Evolutionary conservation across 35 echinoderm and acorn worm genomes (phyloP).

Genomic region (Apostichopus parvimensis): DNA sequence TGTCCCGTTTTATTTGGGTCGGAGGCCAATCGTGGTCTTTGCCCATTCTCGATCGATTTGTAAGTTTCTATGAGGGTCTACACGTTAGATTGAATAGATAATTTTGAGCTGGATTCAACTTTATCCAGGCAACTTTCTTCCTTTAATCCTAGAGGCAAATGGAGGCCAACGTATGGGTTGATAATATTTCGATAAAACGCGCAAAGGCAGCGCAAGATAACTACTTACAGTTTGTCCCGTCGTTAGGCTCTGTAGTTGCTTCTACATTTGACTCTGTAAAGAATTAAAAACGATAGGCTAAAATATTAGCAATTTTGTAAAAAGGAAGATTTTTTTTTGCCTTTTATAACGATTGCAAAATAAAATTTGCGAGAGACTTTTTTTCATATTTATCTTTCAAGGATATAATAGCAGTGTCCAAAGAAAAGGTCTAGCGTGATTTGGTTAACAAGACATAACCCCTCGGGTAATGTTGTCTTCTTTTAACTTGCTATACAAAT

Average conservation of each 20-base stretch:
- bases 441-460: too few relatives aligned
- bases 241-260: background rate
- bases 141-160: background rate
- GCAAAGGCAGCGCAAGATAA: background rate
- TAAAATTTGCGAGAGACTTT: too few relatives aligned
- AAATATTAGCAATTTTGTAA: too few relatives aligned
- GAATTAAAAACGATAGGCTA: background rate
- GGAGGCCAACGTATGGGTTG: background rate
- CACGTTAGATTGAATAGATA: background rate
- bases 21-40: background rate
- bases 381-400: too few relatives aligned
- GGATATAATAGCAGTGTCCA: too few relatives aligned
- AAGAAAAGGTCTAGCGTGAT: too few relatives aligned
- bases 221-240: background rate
- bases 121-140: conserved; percentile 2
- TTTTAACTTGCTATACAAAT: too few relatives aligned
- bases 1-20: conserved; percentile 12
- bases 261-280: background rate
- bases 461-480: too few relatives aligned
- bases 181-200: background rate
- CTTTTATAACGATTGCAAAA: too few relatives aligned
- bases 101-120: background rate
- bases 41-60: background rate
- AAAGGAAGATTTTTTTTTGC: too few relatives aligned
- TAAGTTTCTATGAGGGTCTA: background rate